These are phyloP conservation scores for Aradophagus sp. DNA, from an alignment of 1,140 invertebrate species.

Conservation along the genomic window DNA sequence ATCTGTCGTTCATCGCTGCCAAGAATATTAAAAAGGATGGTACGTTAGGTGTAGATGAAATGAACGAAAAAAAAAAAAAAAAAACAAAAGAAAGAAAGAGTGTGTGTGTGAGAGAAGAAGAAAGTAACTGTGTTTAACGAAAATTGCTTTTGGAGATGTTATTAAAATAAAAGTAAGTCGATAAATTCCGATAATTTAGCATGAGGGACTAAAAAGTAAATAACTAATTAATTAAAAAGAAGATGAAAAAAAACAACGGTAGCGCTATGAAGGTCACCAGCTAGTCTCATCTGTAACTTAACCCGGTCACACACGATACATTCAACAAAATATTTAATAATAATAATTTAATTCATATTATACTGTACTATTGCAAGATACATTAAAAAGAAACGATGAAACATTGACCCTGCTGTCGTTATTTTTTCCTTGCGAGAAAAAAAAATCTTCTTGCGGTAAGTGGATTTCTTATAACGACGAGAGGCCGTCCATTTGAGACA, in stretches of 20 bases:
- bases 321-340: conserved; percentile 72
- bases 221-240: no score
- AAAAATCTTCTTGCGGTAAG: no score
- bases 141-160: conserved; percentile 56
- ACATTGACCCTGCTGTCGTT: no score
- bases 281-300: conserved; percentile 73
- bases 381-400: conserved; percentile 69
- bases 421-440: no score
- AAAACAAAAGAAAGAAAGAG: no score
- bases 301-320: conserved; percentile 71
- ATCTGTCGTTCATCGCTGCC: conserved; percentile 66
- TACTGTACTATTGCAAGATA: conserved; percentile 73
- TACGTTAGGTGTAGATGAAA: conserved; percentile 45
- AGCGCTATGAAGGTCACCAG: conserved; percentile 70
- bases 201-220: conserved; percentile 58
- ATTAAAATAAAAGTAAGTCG: conserved; percentile 55
- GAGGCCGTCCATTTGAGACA: no score
- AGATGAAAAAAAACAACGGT: conserved; percentile 60
- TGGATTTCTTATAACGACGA: no score
- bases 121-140: conserved; percentile 43
- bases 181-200: conserved; percentile 66
- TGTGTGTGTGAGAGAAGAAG: conserved; percentile 15
- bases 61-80: conserved; percentile 37
- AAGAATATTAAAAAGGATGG: conserved; percentile 57
- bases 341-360: conserved; percentile 73